A percentile compares a stretch with the other conserved stretches of the same genome.
phyloP scores from a whole-genome alignment of 1,140 invertebrate species.

The Leptinotarsa texana region DNA sequence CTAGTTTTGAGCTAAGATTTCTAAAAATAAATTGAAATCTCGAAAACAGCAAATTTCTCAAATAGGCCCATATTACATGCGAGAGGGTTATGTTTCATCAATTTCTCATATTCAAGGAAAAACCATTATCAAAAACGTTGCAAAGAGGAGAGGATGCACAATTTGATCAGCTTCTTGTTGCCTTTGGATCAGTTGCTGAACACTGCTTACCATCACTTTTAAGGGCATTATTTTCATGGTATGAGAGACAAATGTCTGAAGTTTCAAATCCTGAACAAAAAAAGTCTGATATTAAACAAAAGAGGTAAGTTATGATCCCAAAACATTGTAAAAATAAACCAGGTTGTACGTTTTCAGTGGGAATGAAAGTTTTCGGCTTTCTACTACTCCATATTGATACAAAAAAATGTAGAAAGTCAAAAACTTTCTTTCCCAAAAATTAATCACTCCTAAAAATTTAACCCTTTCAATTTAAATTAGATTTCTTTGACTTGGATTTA shows the following conservation, averaged over 20 bases:
- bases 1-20: too few relatives aligned
- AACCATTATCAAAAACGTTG: slow-evolving; percentile 87
- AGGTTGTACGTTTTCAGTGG: slow-evolving; percentile 53
- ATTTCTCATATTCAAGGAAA: slow-evolving; percentile 65
- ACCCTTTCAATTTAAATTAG: too few relatives aligned
- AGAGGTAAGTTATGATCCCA: slow-evolving; percentile 61
- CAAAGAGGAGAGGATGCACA: slow-evolving; percentile 93
- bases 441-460: too few relatives aligned
- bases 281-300: slow-evolving; percentile 70
- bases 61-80: too few relatives aligned
- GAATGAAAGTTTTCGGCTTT: too few relatives aligned
- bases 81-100: too few relatives aligned
- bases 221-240: slow-evolving; percentile 93
- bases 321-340: neutral
- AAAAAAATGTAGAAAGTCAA: too few relatives aligned
- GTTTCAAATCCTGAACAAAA: slow-evolving; percentile 60
- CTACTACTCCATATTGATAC: too few relatives aligned
- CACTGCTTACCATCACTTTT: slow-evolving; percentile 96
- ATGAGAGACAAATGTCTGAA: slow-evolving; percentile 84
- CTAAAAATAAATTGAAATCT: too few relatives aligned
- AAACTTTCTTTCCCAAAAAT: too few relatives aligned
- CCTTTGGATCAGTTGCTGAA: slow-evolving; percentile 92
- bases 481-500: too few relatives aligned
- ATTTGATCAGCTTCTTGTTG: slow-evolving; percentile 92
- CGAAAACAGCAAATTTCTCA: too few relatives aligned